Evolutionary conservation across 30 jellyfish, hydroid and myxozoan species (phyloP), one percentile per base, ranked within the genome.

Genomic region (Chrysaora quinquecirrha): DNA sequence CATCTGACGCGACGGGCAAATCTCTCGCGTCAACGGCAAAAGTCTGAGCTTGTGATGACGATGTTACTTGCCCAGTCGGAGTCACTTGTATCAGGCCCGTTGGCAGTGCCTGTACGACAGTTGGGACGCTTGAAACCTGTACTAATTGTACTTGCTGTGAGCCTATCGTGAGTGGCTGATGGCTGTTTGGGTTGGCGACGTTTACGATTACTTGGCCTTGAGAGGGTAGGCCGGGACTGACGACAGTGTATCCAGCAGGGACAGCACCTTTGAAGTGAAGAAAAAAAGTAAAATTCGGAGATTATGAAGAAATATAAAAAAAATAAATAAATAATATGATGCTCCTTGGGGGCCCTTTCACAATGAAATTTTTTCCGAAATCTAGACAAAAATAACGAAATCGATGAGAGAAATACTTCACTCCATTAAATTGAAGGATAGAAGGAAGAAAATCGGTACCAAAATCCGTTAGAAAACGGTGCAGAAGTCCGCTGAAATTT

Each of bases 31-130:
- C 77, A 0, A 66, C 90, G n/a, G 78, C 90, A 29, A 80, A 16
- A 47, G 76, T 23, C 1, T 76, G 74, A 35, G 70, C 12, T 46
- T 34, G 73, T 10, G 80, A 62, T 0, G 92, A 66, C 21, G 92
- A 52, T 0, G 92, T 82, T 2, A 70, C 92, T 49, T 88, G 93
- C 19, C 86, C 85, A 18, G 96, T 43, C 0, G 96, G 96, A 11
- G 96, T 79, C 35, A 88, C 93, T 43, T 88, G 96, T 19, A 88
- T 72, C 56, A 88, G 60, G 23, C 96, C 96, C 34, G 83, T 87
- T 11, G 96, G 96, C 10, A 87, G 47, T 19, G 92, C 96, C 49
- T 88, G 96, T 16, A 88, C 96, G 24, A 88, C 87, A 2, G 96
- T 71, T 11, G 96, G 96, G 10, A 78, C 92, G 11, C 88, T 85